Conservation (phyloP, 2,888 invertebrate species). For the Dermolepida albohirtum region DNA sequence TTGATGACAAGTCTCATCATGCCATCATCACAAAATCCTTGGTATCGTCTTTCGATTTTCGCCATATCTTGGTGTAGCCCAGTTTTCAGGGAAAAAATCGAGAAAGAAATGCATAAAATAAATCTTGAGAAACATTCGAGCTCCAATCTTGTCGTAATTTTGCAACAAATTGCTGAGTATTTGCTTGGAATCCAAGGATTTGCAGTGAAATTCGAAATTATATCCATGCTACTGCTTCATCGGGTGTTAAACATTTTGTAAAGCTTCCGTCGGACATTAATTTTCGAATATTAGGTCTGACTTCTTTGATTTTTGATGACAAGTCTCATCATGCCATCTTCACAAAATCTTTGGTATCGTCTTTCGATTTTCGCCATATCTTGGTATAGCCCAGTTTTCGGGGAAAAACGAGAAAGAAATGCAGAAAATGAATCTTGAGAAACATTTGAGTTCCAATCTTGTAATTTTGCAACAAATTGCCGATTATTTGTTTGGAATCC, state of each 20-base stretch:
- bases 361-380: too few relatives aligned
- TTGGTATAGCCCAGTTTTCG: too few relatives aligned
- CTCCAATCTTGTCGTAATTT: constrained; percentile 3
- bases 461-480: constrained; percentile 12
- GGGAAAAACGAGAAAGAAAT: constrained; percentile 30
- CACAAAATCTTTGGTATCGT: too few relatives aligned
- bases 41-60: too few relatives aligned
- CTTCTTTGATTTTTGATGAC: too few relatives aligned
- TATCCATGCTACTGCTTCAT: too few relatives aligned
- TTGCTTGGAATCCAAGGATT: neutral
- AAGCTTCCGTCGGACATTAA: too few relatives aligned
- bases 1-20: too few relatives aligned
- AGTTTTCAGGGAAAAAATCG: neutral
- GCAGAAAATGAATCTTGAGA: constrained; percentile 54
- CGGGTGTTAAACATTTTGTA: neutral
- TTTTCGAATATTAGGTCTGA: constrained; percentile 42
- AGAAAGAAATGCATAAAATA: constrained; percentile 51
- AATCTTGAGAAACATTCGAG: constrained; percentile 52
- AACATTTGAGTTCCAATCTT: constrained; percentile 46
- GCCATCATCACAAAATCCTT: too few relatives aligned
- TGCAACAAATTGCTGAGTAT: constrained; percentile 7
- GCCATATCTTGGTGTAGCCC: too few relatives aligned
- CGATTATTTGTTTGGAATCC: constrained; percentile 6
- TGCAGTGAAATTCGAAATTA: too few relatives aligned
- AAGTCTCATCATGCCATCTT: too few relatives aligned